Conservation (phyloP, 2,113 vertebrate genomes). For the Misgurnus mizolepis region DNA sequence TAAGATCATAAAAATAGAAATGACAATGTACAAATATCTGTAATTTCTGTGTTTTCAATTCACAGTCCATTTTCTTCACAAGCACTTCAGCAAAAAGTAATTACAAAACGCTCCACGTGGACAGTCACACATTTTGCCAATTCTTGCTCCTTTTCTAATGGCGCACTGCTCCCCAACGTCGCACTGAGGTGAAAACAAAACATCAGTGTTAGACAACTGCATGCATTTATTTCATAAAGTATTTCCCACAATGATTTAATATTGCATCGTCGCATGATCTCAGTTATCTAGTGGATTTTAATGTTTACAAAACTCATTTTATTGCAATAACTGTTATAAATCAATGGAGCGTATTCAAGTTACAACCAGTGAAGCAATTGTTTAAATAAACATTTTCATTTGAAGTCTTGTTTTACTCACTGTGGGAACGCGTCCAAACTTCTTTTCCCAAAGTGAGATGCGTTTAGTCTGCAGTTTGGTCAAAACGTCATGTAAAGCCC, state of each 20-base stretch:
- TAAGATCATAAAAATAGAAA: slow-evolving; percentile 52
- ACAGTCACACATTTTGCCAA: slow-evolving; percentile 79
- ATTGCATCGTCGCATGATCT: not conserved
- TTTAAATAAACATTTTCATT: not conserved
- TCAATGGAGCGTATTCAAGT: not conserved
- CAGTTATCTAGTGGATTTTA: too few relatives aligned
- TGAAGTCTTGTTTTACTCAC: slow-evolving; percentile 61
- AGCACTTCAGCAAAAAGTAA: slow-evolving; percentile 80
- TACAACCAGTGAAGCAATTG: too few relatives aligned
- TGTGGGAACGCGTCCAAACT: slow-evolving; percentile 79
- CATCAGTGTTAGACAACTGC: not conserved
- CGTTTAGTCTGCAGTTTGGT: slow-evolving; percentile 79
- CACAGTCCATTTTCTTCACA: slow-evolving; percentile 63
- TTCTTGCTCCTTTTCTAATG: slow-evolving; percentile 77
- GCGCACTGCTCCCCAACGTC: slow-evolving; percentile 76
- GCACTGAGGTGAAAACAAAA: slow-evolving; percentile 61
- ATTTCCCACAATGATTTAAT: too few relatives aligned
- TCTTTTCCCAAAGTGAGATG: slow-evolving; percentile 76
- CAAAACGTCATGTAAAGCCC: slow-evolving; percentile 77
- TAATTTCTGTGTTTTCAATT: slow-evolving; percentile 22
- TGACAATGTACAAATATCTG: slow-evolving; percentile 42
- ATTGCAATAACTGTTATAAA: not conserved
- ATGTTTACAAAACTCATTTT: not conserved
- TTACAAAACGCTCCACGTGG: slow-evolving; percentile 71
- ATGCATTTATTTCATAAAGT: not conserved